These are phyloP conservation scores for Ornithoptera alexandrae DNA, from an alignment of 2,888 invertebrate genomes.

Conservation along the genomic window DNA sequence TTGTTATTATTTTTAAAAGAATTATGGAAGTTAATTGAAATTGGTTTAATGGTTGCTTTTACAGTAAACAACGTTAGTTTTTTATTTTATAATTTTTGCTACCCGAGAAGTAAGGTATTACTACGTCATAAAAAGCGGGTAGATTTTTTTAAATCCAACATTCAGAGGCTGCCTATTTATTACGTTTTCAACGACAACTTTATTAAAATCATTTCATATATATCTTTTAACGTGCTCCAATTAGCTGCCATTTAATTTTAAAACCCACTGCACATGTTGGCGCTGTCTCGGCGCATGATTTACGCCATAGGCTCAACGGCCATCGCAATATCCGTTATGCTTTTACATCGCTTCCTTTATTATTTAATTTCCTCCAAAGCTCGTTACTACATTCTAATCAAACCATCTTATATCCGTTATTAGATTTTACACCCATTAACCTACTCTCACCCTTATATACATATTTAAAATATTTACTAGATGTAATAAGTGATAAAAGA, in stretches of 20 bases:
- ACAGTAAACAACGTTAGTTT: too few relatives aligned
- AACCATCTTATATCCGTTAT: constrained; percentile 24
- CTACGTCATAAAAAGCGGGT: too few relatives aligned
- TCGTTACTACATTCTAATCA: constrained; percentile 25
- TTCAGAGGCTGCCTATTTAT: too few relatives aligned
- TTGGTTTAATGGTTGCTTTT: too few relatives aligned
- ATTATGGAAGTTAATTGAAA: too few relatives aligned
- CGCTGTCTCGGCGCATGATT: constrained; percentile 16
- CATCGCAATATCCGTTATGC: constrained; percentile 24
- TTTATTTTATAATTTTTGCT: too few relatives aligned
- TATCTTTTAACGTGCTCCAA: constrained; percentile 10
- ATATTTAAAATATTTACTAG: constrained; percentile 6
- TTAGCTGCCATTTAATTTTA: constrained; percentile 17
- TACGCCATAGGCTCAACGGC: constrained; percentile 17
- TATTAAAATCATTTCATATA: constrained; percentile 23
- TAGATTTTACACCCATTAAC: constrained; percentile 21
- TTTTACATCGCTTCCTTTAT: constrained; percentile 30
- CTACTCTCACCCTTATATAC: constrained; percentile 9
- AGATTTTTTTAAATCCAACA: too few relatives aligned
- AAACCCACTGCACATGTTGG: constrained; percentile 13
- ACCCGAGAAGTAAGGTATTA: too few relatives aligned
- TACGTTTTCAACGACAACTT: not conserved
- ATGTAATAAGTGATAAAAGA: not conserved
- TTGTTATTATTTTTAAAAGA: too few relatives aligned
- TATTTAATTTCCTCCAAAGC: constrained; percentile 28